phyloP scores from a whole-genome alignment of 2,888 invertebrate genomes.

The Micoletzkya japonica region DNA sequence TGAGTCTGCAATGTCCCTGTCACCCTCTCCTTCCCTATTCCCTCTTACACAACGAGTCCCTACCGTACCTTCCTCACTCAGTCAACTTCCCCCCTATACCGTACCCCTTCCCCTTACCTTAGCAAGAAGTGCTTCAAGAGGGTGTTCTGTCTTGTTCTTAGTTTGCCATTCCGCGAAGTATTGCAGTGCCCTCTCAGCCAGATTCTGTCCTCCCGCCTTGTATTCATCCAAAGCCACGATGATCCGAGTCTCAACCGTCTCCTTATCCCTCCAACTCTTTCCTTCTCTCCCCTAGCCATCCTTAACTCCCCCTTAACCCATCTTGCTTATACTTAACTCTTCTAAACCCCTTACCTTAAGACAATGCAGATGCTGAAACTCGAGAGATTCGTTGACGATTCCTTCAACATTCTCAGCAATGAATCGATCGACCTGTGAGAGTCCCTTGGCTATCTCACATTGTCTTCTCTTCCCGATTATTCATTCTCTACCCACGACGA shows the following conservation, averaged over 20 bases:
- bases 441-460: too few species aligned
- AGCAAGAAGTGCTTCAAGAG: conserved; percentile 17
- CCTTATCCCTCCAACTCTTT: conserved; percentile 14
- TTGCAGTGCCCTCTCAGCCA: conserved; percentile 47
- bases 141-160: conserved; percentile 21
- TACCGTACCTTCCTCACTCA: not conserved
- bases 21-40: not conserved
- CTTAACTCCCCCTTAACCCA: not conserved
- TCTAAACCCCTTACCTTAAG: conserved; percentile 57
- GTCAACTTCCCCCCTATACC: not conserved
- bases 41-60: not conserved
- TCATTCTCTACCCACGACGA: too few species aligned
- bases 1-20: conserved; percentile 45
- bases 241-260: conserved; percentile 44
- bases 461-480: too few species aligned
- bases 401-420: conserved; percentile 53
- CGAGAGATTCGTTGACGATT: conserved; percentile 52
- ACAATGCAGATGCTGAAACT: conserved; percentile 60
- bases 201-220: conserved; percentile 32
- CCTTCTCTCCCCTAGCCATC: not conserved
- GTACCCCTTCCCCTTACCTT: not conserved
- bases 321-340: too few species aligned
- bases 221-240: conserved; percentile 45
- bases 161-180: conserved; percentile 45
- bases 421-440: conserved; percentile 51